These are phyloP conservation scores for Pseudochirops cupreus DNA, from an alignment of 2,797 vertebrate species.

Conservation along the genomic window DNA sequence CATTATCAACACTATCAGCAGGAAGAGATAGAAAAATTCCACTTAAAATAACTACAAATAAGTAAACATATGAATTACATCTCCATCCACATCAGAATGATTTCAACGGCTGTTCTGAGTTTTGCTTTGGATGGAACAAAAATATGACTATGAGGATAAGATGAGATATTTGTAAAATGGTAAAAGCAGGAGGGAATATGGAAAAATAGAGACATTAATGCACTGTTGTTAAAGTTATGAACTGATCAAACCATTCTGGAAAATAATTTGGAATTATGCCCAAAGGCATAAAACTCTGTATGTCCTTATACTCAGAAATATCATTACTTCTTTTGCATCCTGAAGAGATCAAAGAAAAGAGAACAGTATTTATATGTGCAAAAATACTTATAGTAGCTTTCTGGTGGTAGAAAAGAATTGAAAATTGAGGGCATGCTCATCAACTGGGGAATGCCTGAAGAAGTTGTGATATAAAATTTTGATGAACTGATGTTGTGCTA, in stretches of 20 bases:
- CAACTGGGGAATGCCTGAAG: background rate
- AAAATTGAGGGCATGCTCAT: background rate
- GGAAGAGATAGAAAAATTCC: background rate
- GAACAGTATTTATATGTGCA: background rate
- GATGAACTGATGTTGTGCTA: background rate
- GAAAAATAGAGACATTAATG: background rate
- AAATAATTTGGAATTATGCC: background rate
- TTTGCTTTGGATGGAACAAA: constrained; percentile 26
- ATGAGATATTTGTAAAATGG: background rate
- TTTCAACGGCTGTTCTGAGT: background rate
- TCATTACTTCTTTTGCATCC: background rate
- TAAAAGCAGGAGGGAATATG: background rate
- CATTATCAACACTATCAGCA: background rate
- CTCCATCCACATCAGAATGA: background rate
- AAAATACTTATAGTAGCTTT: background rate
- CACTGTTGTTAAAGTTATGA: background rate
- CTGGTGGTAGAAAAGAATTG: background rate
- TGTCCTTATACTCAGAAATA: background rate
- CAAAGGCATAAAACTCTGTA: background rate
- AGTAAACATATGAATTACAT: background rate
- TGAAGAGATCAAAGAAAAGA: background rate
- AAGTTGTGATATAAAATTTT: background rate
- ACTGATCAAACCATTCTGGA: background rate
- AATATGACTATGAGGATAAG: constrained; percentile 17
- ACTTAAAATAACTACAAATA: background rate